Evolutionary conservation across 2,797 vertebrate genomes (phyloP).

Genomic region (Podargus strigoides): DNA sequence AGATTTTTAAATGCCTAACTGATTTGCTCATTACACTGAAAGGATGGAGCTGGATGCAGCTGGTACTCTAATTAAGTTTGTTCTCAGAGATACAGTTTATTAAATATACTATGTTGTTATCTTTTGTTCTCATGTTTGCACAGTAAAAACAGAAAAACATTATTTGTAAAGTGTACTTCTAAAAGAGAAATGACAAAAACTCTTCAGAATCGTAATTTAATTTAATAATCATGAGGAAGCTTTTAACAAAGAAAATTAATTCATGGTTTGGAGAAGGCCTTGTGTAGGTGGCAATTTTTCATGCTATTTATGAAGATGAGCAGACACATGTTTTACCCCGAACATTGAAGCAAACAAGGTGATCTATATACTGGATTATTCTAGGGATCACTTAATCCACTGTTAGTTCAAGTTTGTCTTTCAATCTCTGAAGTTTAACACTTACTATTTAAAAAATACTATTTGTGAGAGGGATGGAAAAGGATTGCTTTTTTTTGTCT

Average conservation of each 20-base stretch:
- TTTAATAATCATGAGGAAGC: background rate
- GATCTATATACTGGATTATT: background rate
- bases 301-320: background rate
- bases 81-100: constrained; percentile 19
- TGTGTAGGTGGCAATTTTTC: background rate
- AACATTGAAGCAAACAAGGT: background rate
- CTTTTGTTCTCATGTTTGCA: constrained; percentile 28
- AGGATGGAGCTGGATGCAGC: constrained; percentile 31
- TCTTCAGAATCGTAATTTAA: background rate
- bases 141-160: background rate
- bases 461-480: background rate
- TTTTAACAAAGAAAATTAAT: background rate
- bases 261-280: background rate
- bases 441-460: background rate
- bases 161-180: background rate
- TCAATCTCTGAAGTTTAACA: background rate
- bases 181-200: background rate
- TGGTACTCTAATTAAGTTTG: constrained; percentile 40
- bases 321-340: background rate
- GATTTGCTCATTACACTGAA: constrained; percentile 37
- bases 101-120: constrained; percentile 10
- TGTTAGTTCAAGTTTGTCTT: background rate
- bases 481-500: background rate
- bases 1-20: constrained; percentile 43
- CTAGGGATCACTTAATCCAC: background rate